phyloP scores from a whole-genome alignment of 2,888 invertebrate species.

The Slavum lentiscoides region DNA sequence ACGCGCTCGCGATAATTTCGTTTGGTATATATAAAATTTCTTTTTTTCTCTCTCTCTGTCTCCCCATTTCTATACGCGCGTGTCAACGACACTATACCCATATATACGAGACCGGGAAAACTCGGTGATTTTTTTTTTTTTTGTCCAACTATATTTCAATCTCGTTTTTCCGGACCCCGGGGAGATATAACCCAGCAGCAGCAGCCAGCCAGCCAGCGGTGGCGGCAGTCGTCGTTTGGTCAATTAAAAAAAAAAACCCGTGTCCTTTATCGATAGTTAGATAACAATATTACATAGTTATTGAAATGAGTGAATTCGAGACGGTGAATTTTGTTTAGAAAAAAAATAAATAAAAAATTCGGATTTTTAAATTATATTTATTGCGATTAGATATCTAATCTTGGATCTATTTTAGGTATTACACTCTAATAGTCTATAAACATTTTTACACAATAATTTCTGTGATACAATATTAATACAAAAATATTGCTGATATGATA shows the following conservation, averaged over 20 bases:
- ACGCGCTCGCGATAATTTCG: slow-evolving; percentile 42
- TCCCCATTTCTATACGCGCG: neutral
- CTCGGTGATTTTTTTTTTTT: slow-evolving; percentile 13
- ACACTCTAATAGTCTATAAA: too few relatives aligned
- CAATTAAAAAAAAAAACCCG: slow-evolving; percentile 21
- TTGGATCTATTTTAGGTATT: too few relatives aligned
- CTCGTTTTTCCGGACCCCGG: slow-evolving; percentile 22
- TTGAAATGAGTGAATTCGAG: too few relatives aligned
- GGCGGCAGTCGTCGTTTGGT: neutral
- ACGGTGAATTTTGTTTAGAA: too few relatives aligned
- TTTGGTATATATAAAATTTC: slow-evolving; percentile 10
- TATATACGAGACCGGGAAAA: slow-evolving; percentile 5
- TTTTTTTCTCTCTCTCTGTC: neutral
- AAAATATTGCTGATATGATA: too few relatives aligned
- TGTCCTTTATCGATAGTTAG: slow-evolving; percentile 15
- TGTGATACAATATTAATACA: too few relatives aligned
- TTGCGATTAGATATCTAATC: too few relatives aligned
- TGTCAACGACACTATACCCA: slow-evolving; percentile 17
- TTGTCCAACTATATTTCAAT: slow-evolving; percentile 39
- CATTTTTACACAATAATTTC: too few relatives aligned
- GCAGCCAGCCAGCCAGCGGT: too few relatives aligned
- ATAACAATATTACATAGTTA: too few relatives aligned
- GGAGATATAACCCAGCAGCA: slow-evolving; percentile 9
- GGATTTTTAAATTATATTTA: too few relatives aligned
- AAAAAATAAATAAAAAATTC: too few relatives aligned